Conservation (phyloP, 2,797 vertebrate species). For the Oophaga sylvatica region DNA sequence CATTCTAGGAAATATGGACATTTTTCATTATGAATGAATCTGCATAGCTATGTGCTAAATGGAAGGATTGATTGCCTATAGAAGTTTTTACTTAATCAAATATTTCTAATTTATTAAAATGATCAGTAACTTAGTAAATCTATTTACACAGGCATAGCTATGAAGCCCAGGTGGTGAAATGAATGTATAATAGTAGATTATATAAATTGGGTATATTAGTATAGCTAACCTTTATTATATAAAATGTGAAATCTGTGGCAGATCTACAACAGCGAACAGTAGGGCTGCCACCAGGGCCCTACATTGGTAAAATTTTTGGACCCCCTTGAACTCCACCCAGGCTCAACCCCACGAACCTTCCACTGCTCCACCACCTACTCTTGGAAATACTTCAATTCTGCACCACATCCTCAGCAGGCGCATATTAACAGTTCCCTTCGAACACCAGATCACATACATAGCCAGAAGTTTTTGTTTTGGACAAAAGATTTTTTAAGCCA, state of each 20-base stretch:
- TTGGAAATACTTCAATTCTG: no score
- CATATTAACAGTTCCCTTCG: no score
- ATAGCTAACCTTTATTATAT: not conserved
- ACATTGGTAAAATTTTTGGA: no score
- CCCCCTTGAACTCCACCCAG: no score
- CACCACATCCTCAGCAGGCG: no score
- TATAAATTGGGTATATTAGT: not conserved
- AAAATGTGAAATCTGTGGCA: not conserved
- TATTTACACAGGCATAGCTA: no score
- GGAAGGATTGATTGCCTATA: not conserved
- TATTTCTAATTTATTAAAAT: not conserved
- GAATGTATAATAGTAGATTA: not conserved
- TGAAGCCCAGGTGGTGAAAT: not conserved
- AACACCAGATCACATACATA: no score
- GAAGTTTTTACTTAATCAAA: constrained; percentile 28
- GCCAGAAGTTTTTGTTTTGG: no score
- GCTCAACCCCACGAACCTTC: no score
- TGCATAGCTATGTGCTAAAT: not conserved
- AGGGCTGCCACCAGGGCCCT: no score
- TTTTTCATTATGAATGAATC: constrained; percentile 39
- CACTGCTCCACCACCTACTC: no score
- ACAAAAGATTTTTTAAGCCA: no score
- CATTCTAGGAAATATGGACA: constrained; percentile 39
- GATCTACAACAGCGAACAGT: not conserved
- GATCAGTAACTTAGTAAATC: not conserved